phyloP scores from a whole-genome alignment of 2,113 vertebrate species.

The Alligator mississippiensis region DNA sequence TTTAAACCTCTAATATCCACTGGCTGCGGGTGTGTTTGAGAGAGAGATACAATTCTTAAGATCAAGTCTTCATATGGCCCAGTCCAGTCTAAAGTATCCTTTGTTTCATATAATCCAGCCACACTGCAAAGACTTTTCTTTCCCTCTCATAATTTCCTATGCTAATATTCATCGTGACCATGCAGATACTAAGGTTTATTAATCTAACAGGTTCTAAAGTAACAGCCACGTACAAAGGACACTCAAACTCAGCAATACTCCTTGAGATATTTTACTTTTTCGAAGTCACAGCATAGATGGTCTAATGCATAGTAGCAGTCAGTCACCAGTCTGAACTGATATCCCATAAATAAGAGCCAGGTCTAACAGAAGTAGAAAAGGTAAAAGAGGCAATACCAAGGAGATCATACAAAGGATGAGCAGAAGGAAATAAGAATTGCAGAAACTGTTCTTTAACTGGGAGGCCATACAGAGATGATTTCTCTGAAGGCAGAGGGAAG shows the following conservation, averaged over 20 bases:
- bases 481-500: not conserved
- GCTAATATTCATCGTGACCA: not conserved
- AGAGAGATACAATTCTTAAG: not conserved
- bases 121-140: not conserved
- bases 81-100: not conserved
- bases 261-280: not conserved
- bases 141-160: not conserved
- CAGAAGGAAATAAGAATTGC: not conserved
- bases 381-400: not conserved
- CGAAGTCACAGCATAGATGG: not conserved
- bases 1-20: not conserved
- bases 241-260: not conserved
- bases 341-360: not conserved
- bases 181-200: conserved; percentile 7
- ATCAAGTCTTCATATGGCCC: not conserved
- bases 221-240: not conserved
- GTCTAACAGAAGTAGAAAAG: not conserved
- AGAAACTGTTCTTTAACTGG: not conserved
- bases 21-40: not conserved
- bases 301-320: not conserved
- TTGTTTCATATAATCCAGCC: not conserved
- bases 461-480: no score
- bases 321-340: no score
- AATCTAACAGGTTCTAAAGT: not conserved
- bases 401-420: not conserved